Conservation (phyloP, 1,140 invertebrate species). For the Matsumurasca onukii region DNA sequence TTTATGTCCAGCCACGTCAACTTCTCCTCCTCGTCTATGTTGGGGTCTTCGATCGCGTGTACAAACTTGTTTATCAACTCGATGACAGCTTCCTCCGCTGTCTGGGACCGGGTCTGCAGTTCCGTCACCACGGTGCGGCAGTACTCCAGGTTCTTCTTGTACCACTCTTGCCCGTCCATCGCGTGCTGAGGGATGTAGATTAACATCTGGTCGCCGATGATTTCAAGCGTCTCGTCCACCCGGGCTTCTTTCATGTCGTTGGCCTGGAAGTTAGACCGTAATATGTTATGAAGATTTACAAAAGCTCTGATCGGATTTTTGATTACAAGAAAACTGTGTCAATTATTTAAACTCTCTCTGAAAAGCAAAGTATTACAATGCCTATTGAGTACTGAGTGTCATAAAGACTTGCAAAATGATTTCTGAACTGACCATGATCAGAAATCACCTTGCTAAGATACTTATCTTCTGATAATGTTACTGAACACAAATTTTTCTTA, state of each 20-base stretch:
- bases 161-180: constrained; percentile 62
- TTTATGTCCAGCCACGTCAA: constrained; percentile 65
- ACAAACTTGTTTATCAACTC: constrained; percentile 72
- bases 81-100: constrained; percentile 64
- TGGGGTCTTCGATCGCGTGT: constrained; percentile 54
- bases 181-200: constrained; percentile 66
- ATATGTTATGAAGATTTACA: too few relatives aligned
- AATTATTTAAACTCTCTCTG: too few relatives aligned
- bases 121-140: constrained; percentile 47
- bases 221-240: constrained; percentile 67
- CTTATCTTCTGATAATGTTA: too few relatives aligned
- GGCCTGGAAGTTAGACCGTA: constrained; percentile 50
- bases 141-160: constrained; percentile 59
- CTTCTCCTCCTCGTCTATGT: constrained; percentile 54
- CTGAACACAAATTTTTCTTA: too few relatives aligned
- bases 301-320: too few relatives aligned
- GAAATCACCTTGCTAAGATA: too few relatives aligned
- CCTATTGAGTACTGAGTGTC: too few relatives aligned
- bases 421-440: too few relatives aligned
- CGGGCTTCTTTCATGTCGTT: constrained; percentile 74
- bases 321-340: too few relatives aligned
- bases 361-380: too few relatives aligned
- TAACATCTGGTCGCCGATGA: constrained; percentile 62
- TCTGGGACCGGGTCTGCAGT: constrained; percentile 58
- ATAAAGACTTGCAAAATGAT: too few relatives aligned